A percentile compares a stretch with the other conserved stretches of the same genome.
phyloP scores from a whole-genome alignment of 2,797 vertebrate genomes.

The Acanthurus tractus region DNA sequence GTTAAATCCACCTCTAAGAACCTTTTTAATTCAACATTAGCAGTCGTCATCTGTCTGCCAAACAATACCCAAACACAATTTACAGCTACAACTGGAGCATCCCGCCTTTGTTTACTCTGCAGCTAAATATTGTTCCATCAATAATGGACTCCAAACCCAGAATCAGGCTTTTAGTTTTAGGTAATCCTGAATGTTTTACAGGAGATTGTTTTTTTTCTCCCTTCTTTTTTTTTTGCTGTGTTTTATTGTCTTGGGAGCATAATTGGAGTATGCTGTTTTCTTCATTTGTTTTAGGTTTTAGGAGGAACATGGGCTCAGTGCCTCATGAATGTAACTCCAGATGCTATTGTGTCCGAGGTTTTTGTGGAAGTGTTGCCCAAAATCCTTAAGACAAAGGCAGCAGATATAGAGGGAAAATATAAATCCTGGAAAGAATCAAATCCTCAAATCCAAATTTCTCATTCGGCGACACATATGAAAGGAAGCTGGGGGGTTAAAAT shows the following conservation, averaged over 20 bases:
- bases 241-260: constrained; percentile 76
- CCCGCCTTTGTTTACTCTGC: constrained; percentile 71
- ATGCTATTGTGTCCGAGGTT: constrained; percentile 81
- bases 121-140: constrained; percentile 81
- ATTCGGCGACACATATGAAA: constrained; percentile 38
- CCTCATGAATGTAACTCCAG: constrained; percentile 75
- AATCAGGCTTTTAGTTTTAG: constrained; percentile 73
- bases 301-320: constrained; percentile 75
- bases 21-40: constrained; percentile 79
- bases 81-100: constrained; percentile 61
- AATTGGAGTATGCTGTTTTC: constrained; percentile 79
- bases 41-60: constrained; percentile 75
- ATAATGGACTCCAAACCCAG: constrained; percentile 78
- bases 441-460: constrained; percentile 47
- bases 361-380: constrained; percentile 77
- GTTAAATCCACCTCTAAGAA: constrained; percentile 83
- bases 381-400: constrained; percentile 81
- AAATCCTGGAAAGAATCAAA: constrained; percentile 59
- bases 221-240: constrained; percentile 50
- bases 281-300: constrained; percentile 81
- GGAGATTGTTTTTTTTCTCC: constrained; percentile 60
- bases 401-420: constrained; percentile 62
- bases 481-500: constrained; percentile 33
- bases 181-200: constrained; percentile 82
- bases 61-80: constrained; percentile 74